Base-by-base conservation (phyloP, 2,797 vertebrate genomes). In the Choloepus didactylus region DNA sequence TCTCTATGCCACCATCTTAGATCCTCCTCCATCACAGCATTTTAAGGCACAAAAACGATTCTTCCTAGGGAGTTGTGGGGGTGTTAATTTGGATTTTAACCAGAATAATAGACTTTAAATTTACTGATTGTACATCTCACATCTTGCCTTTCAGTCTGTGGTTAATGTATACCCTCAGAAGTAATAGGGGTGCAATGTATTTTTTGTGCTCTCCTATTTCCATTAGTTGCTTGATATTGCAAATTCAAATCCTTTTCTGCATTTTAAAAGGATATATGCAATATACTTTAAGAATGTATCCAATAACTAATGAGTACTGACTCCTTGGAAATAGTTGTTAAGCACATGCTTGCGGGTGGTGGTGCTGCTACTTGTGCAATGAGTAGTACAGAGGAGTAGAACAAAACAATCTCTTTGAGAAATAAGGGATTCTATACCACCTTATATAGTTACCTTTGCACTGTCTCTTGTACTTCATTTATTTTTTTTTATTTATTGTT, bases 71-170 rank as follows among this genome's bases (percentile, higher is more conserved):
- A 75, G 12, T 59, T 49, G 19, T 15, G 10, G 44, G 11, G 31
- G 8, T 54, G 87, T 95, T 59, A 77, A 70, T 67, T 88, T 87
- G 60, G 19, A 69, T 88, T 95, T 81, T 91, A 95, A 62, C 18
- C 88, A 9, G 9, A 44, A 31, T 92, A 51, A 77, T 77, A 91
- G 12, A 81, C 59, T 85, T 89, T 90, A 64, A 44, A 75, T 89
- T 62, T 72, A 6, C 25, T 31, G 14, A 29, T 60, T 72, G 35
- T 15, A 18, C 23, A 31, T 59, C 19, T 67, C 91, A 54, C 4
- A 3, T 8, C 23, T 29, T 44, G 6, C 64, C 35, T 92, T 94
- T 87, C 54, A 75, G 11, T 84, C 31, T 70, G 64, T 70, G 10
- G 14, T 12, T 8, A 46, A 31, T 84, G 60, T 10, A 31, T 66